Conservation (phyloP, 2,888 invertebrate genomes). For the Nymphalis urticae region DNA sequence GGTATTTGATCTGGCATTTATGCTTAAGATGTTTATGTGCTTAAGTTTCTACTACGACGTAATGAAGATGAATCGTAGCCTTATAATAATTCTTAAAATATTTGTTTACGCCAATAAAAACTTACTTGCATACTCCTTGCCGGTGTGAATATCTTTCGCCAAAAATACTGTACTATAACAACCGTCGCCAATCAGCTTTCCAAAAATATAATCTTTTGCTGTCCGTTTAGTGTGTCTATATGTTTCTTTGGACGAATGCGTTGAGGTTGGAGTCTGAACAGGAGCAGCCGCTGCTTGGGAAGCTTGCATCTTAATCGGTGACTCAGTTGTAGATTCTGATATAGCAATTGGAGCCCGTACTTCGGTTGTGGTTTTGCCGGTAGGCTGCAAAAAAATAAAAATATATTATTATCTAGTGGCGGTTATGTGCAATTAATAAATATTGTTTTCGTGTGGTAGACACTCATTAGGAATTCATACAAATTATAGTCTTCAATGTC, state of each 20-base stretch:
- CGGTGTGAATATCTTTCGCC: conserved; percentile 94
- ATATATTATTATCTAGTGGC: not conserved
- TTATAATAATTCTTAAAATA: no score
- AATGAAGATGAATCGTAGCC: not conserved
- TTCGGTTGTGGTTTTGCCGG: conserved; percentile 68
- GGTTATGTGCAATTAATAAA: not conserved
- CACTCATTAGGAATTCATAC: not conserved
- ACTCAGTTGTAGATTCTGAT: conserved; percentile 76
- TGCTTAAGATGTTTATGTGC: no score
- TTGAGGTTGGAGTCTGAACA: conserved; percentile 65
- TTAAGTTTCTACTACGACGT: not conserved
- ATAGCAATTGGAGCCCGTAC: conserved; percentile 79
- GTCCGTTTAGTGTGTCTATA: conserved; percentile 83
- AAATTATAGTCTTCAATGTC: conserved; percentile 5
- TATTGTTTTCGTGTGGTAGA: not conserved
- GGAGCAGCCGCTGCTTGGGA: conserved; percentile 71
- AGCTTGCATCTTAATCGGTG: conserved; percentile 78
- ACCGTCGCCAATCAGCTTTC: conserved; percentile 97
- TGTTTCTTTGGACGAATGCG: conserved; percentile 69
- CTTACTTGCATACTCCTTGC: conserved; percentile 97
- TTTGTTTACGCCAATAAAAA: conserved; percentile 43
- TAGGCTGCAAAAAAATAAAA: conserved; percentile 66
- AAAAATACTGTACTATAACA: conserved; percentile 98
- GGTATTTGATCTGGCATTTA: no score
- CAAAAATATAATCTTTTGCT: conserved; percentile 96